These are phyloP conservation scores for Erythrolamprus reginae DNA, from an alignment of 2,113 vertebrate genomes.

Conservation along the genomic window DNA sequence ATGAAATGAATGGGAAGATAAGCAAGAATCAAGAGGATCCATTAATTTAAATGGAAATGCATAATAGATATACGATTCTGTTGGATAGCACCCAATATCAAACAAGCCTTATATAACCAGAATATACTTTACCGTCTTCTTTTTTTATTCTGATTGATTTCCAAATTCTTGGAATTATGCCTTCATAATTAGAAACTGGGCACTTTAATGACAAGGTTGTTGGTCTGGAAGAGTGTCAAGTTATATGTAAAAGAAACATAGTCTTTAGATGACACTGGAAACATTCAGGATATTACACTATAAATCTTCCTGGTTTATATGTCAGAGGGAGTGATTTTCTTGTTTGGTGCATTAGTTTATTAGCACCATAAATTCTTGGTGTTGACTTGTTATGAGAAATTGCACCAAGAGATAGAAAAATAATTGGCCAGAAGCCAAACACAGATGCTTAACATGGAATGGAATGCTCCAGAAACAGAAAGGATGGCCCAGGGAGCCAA, in stretches of 20 bases:
- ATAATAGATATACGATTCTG: background rate
- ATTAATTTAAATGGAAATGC: background rate
- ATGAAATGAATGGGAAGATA: background rate
- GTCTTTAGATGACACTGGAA: background rate
- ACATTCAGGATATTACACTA: constrained; percentile 14
- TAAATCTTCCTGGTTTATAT: constrained; percentile 18
- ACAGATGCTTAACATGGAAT: background rate
- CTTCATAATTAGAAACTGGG: background rate
- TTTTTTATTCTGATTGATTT: background rate
- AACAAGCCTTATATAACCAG: background rate
- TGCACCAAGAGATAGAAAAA: background rate
- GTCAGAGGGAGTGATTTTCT: constrained; percentile 17
- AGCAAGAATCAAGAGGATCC: background rate
- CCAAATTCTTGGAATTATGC: constrained; percentile 1
- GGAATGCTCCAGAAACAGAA: background rate
- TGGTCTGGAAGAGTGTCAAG: background rate
- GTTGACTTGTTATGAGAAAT: constrained; percentile 7
- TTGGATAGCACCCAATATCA: background rate
- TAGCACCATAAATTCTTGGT: constrained; percentile 10
- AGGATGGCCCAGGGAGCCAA: background rate
- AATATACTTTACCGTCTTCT: background rate
- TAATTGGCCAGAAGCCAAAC: constrained; percentile 2
- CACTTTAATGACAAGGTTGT: background rate
- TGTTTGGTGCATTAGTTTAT: constrained; percentile 18
- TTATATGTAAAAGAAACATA: background rate